Base-by-base conservation (phyloP, 2,888 invertebrate species). In the Agrenia bidenticulata region DNA sequence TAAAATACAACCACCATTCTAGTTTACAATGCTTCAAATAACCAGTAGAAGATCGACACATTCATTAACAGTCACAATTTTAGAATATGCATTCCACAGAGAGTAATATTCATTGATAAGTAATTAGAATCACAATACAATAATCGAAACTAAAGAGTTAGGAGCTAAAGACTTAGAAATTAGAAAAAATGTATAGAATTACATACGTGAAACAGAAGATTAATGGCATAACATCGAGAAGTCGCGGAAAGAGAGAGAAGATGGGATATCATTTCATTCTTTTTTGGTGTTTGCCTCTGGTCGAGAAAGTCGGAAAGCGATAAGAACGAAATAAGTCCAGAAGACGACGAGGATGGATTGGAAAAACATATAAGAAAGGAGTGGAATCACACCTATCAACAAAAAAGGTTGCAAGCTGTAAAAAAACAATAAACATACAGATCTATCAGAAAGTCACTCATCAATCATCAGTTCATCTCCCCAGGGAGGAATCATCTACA, bases 351-450 rank as follows among this genome's bases (percentile, higher is more conserved):
- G 70, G 72, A 70, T 59, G 27, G 75, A 73, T 62, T 70, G 71
- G 69, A 73, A 75, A 63, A 75, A 57, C 57, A 69, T 42, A 62
- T 72, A 72, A 27, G 68, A 68, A 13, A 72, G 63, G 66, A 70
- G 66, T 67, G 73, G 70, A 56, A 71, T 66, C 71, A 73, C 68
- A 70, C 66, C 70, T 66, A 70, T 62, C 66, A 73, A 63, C 61
- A 70, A 64, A 63, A 70, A 66, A 69, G 74, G 67, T 66, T 69
- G 50, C 68, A 71, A 55, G 69, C 74, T 74, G 74, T 61, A 74
- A 74, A 71, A 41, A 73, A 70, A 68, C 61, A 66, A 67, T 67
- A 15, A n/a, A 45, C 45, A 45, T 45, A 45, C 5, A 45, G n/a
- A 69, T 58, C 37, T 19, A 63, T 23, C 50, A 45, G 15, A 17